Base-by-base conservation (phyloP, 1,140 invertebrate species). In the Plectus sambesii region DNA sequence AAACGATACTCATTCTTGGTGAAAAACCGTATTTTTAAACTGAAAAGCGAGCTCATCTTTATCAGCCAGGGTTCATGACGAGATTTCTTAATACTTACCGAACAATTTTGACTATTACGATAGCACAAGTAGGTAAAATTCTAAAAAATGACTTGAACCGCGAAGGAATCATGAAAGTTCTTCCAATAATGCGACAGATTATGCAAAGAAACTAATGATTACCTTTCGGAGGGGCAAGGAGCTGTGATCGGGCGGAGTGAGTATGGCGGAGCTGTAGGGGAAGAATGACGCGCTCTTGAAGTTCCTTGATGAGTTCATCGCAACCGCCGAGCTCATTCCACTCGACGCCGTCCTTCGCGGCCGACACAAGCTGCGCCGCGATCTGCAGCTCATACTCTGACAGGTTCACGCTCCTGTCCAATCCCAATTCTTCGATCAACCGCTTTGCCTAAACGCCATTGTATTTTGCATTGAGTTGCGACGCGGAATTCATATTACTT, bases 231-330 rank as follows among this genome's bases (percentile, higher is more conserved):
- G 30, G 30, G 17, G 30, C 12, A 33, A 9, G 33, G 50, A 47
- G 47, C 30, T 12, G 20, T 5, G 24, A 50, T 17, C 5, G 51
- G n/a, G 46, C 5, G 17, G 25, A 9, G 24, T 22, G 17, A 24
- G 37, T 30, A n/a, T 20, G 20, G 35, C 22, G 39, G n/a, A 58
- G 30, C 29, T 20, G 27, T 15, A 58, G 42, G 2, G 56, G 56
- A 2, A 58, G 26, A n/a, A 58, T 58, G 20, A 58, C 44, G 2
- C 54, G 40, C 42, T 58, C 56, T 22, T 58, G 47, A 2, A 58
- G 23, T 40, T 58, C 56, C 2, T 22, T 36, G 20, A 56, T 45
- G 3, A 57, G n/a, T 30, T 39, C 40, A 19, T 51, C 54, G 22
- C 40, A 51, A 2, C 56, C 56, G 9, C 54, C 53, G 24, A 58